Base-by-base conservation (phyloP, 2,113 vertebrate species). In the Alligator mississippiensis region DNA sequence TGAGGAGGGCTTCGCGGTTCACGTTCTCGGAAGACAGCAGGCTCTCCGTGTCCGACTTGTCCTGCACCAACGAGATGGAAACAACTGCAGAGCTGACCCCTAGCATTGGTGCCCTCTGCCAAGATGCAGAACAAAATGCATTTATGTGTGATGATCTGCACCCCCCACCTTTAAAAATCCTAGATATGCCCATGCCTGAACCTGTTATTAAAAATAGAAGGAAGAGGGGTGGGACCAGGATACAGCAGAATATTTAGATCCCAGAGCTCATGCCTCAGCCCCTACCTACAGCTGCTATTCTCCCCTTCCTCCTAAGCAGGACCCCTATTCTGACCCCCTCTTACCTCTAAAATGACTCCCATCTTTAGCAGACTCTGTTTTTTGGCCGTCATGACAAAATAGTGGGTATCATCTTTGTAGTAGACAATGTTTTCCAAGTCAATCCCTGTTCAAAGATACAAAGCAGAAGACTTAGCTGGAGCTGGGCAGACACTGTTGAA, bases 331-430 rank as follows among this genome's bases (percentile, higher is more conserved):
- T 72, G 90, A 59, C 58, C 30, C 58, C 30, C 10, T 60, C 96
- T 93, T 95, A 99, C 99, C 98, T 99, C 97, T 55, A 98, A 98
- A 91, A 99, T 98, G 86, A 99, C 99, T 2, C 99, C 99, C 54
- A 98, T 99, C 63, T 98, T 98, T 82, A 99, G 97, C 94, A 99
- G 97, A 90, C 99, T 99, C 83, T 98, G 98, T 95, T 99, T 99
- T 97, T 99, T 99, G 97, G 99, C 99, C n/a, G 99, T 99, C 99
- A 99, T 99, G 95, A 99, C 99, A 27, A 99, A 99, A 92, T 99
- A 99, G 96, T 99, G 99, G 62, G 99, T 99, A 92, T 99, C 99
- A 1, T 99, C 99, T 97, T 99, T 99, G 96, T 99, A 99, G 98
- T 99, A 99, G 38, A 99, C 99, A 0, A 99, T 99, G 96, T 99